These are phyloP conservation scores for Esox lucius DNA, from an alignment of 2,797 vertebrate species.

Conservation along the genomic window DNA sequence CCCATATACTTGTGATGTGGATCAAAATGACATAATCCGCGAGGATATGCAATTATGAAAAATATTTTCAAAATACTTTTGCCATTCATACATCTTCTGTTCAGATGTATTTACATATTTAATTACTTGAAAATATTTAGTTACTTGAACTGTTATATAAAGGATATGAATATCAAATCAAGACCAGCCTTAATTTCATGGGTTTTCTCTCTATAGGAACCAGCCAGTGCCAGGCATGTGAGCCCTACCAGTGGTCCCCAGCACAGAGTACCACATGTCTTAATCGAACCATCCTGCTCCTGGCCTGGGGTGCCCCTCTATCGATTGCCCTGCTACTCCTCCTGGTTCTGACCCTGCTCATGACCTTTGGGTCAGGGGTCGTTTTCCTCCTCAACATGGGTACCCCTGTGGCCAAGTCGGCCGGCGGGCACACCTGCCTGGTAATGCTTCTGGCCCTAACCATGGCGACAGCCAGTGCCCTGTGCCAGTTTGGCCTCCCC, in stretches of 20 bases:
- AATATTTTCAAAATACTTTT: too few species aligned
- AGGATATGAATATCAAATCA: neutral
- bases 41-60: too few species aligned
- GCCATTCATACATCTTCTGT: too few species aligned
- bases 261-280: constrained; percentile 68
- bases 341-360: constrained; percentile 67
- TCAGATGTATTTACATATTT: too few species aligned
- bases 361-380: constrained; percentile 62
- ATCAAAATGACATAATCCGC: too few species aligned
- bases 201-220: constrained; percentile 43
- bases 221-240: constrained; percentile 72
- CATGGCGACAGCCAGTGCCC: constrained; percentile 62
- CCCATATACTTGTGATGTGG: too few species aligned
- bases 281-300: constrained; percentile 61
- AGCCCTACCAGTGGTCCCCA: constrained; percentile 71
- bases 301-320: constrained; percentile 65
- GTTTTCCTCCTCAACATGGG: constrained; percentile 73
- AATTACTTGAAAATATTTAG: too few species aligned
- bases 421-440: constrained; percentile 83
- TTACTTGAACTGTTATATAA: too few species aligned
- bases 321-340: constrained; percentile 68
- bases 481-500: constrained; percentile 75
- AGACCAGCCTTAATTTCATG: neutral
- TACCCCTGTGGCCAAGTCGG: constrained; percentile 82
- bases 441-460: constrained; percentile 77